Base-by-base conservation (phyloP, 2,888 invertebrate genomes). In the Proisotoma minuta region DNA sequence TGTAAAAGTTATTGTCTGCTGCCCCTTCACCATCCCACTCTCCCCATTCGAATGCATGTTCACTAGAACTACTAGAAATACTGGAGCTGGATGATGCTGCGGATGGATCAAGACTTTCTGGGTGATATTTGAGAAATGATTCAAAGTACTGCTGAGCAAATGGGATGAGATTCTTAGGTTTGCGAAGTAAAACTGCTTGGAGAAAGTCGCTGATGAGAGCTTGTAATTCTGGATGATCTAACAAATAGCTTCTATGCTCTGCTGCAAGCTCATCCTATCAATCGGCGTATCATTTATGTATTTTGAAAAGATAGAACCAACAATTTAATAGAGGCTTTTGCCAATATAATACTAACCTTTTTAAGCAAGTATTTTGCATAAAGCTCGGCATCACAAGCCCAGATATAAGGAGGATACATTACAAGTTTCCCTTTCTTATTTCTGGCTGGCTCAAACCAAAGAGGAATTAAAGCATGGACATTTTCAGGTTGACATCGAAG, bases 331-430 rank as follows among this genome's bases (percentile, higher is more conserved):
- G n/a, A n/a, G n/a, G 15, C 34, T 34, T 34, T 34, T 34, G 8
- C 8, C 8, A 34, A 27, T 39, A n/a, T 12, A 39, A 4, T 20
- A 22, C 10, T 8, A 39, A 60, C 67, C 54, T 66, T 69, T 47
- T 67, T 64, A 3, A 63, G 40, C 10, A 61, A 39, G 29, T 70
- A 73, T 48, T 70, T 67, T 12, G 71, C 63, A 59, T 72, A 66
- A 18, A 73, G 56, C 28, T 73, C 71, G 29, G 62, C 52, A 50
- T 73, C 71, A 66, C 73, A 73, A 8, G 69, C 70, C 73, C 72
- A 63, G 47, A 60, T 43, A 59, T 61, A 57, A 15, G 70, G 61
- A 40, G 70, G 57, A 24, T 62, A 61, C 5, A 52, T 59, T 12
- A 52, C 54, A 28, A 63, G 58, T n/a, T 59, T 63, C 12, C 67